These are phyloP conservation scores for Neoitamus cyanurus DNA, from an alignment of 2,888 invertebrate species.

Conservation along the genomic window DNA sequence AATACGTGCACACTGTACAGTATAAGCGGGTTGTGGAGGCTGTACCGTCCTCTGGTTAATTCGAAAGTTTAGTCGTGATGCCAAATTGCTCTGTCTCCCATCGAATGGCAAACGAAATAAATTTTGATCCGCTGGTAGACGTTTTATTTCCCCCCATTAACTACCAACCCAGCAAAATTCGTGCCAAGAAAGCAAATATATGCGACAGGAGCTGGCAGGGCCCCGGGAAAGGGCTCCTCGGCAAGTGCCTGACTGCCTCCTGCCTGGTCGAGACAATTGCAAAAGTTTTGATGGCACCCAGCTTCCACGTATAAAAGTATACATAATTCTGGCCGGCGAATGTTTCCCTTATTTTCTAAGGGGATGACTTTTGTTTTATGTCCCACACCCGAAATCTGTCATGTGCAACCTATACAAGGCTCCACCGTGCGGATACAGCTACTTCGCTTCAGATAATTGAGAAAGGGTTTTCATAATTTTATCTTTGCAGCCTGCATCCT, in stretches of 20 bases:
- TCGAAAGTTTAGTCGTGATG: constrained; percentile 29
- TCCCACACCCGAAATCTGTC: not conserved
- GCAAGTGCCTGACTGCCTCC: not conserved
- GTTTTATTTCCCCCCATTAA: constrained; percentile 29
- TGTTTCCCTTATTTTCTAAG: not conserved
- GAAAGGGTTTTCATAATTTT: not conserved
- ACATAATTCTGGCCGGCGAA: not conserved
- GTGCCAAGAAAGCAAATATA: constrained; percentile 29
- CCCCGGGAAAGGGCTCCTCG: not conserved
- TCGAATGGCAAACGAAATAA: constrained; percentile 9
- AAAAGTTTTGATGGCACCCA: constrained; percentile 10
- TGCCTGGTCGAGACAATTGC: not conserved
- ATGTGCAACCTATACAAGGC: not conserved
- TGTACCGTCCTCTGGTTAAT: constrained; percentile 1
- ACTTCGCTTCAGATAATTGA: not conserved
- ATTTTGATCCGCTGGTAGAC: constrained; percentile 26
- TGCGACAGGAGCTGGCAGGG: not conserved
- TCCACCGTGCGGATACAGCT: not conserved
- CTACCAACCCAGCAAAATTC: constrained; percentile 17
- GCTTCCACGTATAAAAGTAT: not conserved
- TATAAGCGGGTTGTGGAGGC: not conserved
- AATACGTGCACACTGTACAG: not conserved
- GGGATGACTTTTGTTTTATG: not conserved
- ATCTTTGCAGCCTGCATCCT: constrained; percentile 6
- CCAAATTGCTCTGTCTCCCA: constrained; percentile 24